These are phyloP conservation scores for Coronaproctus castanopsis DNA, from an alignment of 2,888 invertebrate species.

Conservation along the genomic window DNA sequence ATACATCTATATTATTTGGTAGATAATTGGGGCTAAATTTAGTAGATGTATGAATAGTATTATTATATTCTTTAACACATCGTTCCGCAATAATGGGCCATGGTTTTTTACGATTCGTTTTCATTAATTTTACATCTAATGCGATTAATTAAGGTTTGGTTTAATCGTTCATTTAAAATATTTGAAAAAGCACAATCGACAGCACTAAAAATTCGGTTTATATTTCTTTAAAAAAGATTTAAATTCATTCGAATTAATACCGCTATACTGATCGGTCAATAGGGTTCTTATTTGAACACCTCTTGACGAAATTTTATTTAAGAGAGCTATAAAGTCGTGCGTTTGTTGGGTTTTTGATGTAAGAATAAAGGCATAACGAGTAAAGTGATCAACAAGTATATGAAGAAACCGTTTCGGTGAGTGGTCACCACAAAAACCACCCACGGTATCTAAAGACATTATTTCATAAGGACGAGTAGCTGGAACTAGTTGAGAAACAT, in stretches of 20 bases:
- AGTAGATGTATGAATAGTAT: too few relatives aligned
- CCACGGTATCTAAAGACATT: slow-evolving; percentile 22
- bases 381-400: slow-evolving; percentile 20
- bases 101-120: too few relatives aligned
- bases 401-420: slow-evolving; percentile 23
- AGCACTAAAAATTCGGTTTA: slow-evolving; percentile 7
- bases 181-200: neutral
- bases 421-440: slow-evolving; percentile 20
- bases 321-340: too few relatives aligned
- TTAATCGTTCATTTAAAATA: neutral
- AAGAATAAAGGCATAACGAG: slow-evolving; percentile 20
- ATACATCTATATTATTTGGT: too few relatives aligned
- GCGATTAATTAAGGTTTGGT: too few relatives aligned
- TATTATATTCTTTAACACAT: too few relatives aligned
- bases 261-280: slow-evolving; percentile 21
- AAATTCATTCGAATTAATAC: slow-evolving; percentile 21
- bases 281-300: slow-evolving; percentile 16
- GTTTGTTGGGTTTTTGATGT: slow-evolving; percentile 21
- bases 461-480: slow-evolving; percentile 21
- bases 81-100: too few relatives aligned
- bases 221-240: slow-evolving; percentile 18
- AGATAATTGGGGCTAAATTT: too few relatives aligned
- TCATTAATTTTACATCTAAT: too few relatives aligned
- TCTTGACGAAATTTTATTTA: slow-evolving; percentile 21
- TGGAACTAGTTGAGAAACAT: slow-evolving; percentile 21